Percentiles rank a stretch among this genome's conserved stretches.
phyloP scores from a whole-genome alignment of 2,113 vertebrate species.

The Daubentonia madagascariensis region DNA sequence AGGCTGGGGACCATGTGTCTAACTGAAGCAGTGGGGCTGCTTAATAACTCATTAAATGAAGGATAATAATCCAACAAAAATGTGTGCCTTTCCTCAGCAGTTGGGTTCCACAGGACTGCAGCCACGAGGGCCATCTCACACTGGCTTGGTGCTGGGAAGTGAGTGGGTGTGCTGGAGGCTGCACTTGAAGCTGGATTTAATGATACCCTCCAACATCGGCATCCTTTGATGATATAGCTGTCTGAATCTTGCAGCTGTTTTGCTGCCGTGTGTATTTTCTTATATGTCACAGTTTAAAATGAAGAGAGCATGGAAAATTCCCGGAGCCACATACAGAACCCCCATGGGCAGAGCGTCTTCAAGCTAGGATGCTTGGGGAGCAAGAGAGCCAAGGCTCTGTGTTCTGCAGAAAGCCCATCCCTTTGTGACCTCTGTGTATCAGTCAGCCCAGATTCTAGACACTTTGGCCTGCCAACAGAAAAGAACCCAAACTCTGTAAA shows the following conservation, averaged over 20 bases:
- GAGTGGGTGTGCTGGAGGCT: constrained; percentile 25
- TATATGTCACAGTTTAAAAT: not conserved
- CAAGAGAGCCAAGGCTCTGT: not conserved
- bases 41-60: constrained; percentile 6
- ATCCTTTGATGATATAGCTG: not conserved
- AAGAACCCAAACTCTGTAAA: too few relatives aligned
- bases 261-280: not conserved
- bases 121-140: not conserved
- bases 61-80: not conserved
- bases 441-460: not conserved
- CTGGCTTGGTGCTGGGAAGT: constrained; percentile 19
- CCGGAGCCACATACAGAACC: not conserved
- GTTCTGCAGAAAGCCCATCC: not conserved
- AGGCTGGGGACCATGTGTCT: not conserved
- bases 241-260: constrained; percentile 8
- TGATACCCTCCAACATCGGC: not conserved
- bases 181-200: not conserved
- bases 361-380: not conserved
- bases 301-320: not conserved
- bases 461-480: not conserved
- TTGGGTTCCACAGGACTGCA: not conserved
- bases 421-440: not conserved
- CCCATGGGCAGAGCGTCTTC: not conserved
- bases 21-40: not conserved
- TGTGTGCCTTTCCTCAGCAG: not conserved